phyloP scores from a whole-genome alignment of 2,888 invertebrate genomes.

The Pheosia gnoma region DNA sequence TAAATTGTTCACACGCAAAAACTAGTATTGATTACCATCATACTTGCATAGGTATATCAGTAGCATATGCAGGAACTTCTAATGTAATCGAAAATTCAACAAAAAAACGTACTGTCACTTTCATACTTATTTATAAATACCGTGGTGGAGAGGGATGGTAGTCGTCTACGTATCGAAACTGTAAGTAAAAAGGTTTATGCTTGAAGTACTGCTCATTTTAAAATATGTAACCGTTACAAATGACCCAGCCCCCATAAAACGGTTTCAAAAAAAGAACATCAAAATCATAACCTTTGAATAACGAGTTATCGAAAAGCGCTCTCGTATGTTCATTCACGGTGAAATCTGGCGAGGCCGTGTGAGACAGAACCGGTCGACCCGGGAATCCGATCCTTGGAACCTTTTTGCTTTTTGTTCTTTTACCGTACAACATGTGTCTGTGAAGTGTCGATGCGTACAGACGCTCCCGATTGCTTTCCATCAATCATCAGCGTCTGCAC shows the following conservation, averaged over 20 bases:
- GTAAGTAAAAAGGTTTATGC: no score
- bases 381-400: slow-evolving; percentile 42
- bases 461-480: slow-evolving; percentile 36
- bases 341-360: slow-evolving; percentile 25
- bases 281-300: slow-evolving; percentile 31
- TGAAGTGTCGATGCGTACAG: slow-evolving; percentile 27
- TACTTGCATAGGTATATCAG: no score
- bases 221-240: not conserved
- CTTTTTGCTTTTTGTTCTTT: slow-evolving; percentile 22
- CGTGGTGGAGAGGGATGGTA: no score
- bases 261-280: slow-evolving; percentile 17
- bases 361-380: slow-evolving; percentile 41
- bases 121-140: no score
- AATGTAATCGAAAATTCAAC: no score
- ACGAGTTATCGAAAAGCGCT: slow-evolving; percentile 30
- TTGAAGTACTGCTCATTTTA: not conserved
- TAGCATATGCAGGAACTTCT: no score
- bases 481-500: not conserved
- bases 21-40: no score
- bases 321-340: slow-evolving; percentile 41
- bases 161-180: no score
- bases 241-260: slow-evolving; percentile 11
- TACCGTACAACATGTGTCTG: slow-evolving; percentile 30
- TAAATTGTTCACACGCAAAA: no score
- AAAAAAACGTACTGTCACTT: no score